A percentile compares a stretch with the other conserved stretches of the same genome.
phyloP scores from a whole-genome alignment of 2,888 invertebrate genomes.

The Spicauda simplicius region DNA sequence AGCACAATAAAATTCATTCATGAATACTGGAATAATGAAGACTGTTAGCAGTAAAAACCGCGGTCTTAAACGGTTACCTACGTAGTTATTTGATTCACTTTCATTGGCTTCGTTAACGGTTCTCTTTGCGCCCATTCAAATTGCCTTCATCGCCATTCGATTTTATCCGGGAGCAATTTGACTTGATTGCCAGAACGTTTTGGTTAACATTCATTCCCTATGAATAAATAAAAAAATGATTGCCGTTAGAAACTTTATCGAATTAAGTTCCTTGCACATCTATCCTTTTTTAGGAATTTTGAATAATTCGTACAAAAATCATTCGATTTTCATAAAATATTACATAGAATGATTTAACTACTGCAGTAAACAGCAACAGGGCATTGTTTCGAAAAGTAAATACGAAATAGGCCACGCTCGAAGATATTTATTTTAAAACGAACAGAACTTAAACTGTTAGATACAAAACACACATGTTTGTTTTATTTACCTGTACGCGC shows the following conservation, averaged over 20 bases:
- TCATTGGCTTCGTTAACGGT: constrained; percentile 46
- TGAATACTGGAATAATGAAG: neutral
- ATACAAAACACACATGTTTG: too few relatives aligned
- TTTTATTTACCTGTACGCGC: too few relatives aligned
- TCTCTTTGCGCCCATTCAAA: constrained; percentile 49
- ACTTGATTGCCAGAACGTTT: constrained; percentile 40
- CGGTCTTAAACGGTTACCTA: constrained; percentile 3
- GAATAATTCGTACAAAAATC: too few relatives aligned
- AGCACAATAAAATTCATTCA: neutral
- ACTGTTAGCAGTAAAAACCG: constrained; percentile 18
- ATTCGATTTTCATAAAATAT: too few relatives aligned
- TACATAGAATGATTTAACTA: too few relatives aligned
- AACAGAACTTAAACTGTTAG: too few relatives aligned
- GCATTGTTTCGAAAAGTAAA: too few relatives aligned
- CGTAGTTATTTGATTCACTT: constrained; percentile 41
- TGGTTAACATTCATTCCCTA: constrained; percentile 40
- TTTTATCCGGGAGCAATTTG: constrained; percentile 52
- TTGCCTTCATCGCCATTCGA: constrained; percentile 49
- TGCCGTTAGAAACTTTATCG: neutral
- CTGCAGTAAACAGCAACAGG: too few relatives aligned
- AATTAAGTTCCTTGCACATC: too few relatives aligned
- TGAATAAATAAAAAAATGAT: constrained; percentile 13
- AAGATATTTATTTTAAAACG: too few relatives aligned
- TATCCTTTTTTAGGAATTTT: too few relatives aligned
- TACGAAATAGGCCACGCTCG: too few relatives aligned